Percentiles rank a stretch among this genome's conserved stretches.
Conservation (phyloP, 2,888 invertebrate genomes). For the Acholoe squamosa region DNA sequence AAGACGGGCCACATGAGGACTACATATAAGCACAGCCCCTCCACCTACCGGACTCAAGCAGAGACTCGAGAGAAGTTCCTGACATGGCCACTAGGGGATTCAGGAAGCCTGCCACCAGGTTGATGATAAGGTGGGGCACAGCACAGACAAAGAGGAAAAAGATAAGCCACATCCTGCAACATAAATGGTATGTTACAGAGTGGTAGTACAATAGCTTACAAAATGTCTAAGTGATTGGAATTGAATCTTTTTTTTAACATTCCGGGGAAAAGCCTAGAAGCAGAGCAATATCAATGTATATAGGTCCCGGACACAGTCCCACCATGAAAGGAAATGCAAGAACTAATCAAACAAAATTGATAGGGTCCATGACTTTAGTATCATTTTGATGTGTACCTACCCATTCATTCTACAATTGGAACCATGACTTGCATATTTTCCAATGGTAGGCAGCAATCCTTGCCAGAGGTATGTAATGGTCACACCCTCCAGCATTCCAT, state of each 20-base stretch:
- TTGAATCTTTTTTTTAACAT: too few relatives aligned
- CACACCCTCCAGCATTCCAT: slow-evolving; percentile 32
- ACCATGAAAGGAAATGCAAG: too few relatives aligned
- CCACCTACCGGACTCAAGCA: slow-evolving; percentile 36
- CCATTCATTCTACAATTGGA: not conserved
- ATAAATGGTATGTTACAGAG: too few relatives aligned
- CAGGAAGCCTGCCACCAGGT: slow-evolving; percentile 26
- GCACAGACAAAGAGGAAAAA: slow-evolving; percentile 34
- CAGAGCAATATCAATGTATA: too few relatives aligned
- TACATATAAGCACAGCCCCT: not conserved
- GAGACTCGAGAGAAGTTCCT: not conserved
- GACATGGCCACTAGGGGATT: slow-evolving; percentile 46
- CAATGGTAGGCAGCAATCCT: slow-evolving; percentile 52
- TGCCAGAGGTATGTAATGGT: slow-evolving; percentile 22
- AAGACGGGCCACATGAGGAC: too few relatives aligned
- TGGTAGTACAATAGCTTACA: too few relatives aligned
- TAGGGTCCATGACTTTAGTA: too few relatives aligned
- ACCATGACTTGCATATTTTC: slow-evolving; percentile 42
- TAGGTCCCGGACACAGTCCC: too few relatives aligned
- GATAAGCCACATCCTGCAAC: slow-evolving; percentile 46
- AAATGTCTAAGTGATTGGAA: too few relatives aligned
- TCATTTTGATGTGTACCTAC: not conserved
- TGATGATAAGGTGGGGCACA: slow-evolving; percentile 49
- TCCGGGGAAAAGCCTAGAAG: too few relatives aligned
- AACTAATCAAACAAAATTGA: too few relatives aligned